Conservation (phyloP, 30 jellyfish, hydroid and myxozoan species). For the Morbakka virulenta region DNA sequence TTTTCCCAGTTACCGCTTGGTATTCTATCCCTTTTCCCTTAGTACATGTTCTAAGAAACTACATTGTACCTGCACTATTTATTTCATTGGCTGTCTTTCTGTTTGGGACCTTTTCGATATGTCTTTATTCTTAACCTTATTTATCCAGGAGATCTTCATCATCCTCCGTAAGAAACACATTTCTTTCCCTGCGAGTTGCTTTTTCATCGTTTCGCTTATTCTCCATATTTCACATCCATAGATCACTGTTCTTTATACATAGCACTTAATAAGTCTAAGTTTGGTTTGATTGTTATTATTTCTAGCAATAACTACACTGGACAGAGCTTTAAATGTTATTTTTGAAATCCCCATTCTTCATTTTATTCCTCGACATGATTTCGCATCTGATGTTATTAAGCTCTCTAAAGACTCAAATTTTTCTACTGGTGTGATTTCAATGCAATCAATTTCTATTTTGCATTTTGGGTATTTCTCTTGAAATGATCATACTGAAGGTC, state of each 20-base stretch:
- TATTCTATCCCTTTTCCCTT: neutral
- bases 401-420: slow-evolving; percentile 2
- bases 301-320: neutral
- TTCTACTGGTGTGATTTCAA: slow-evolving; percentile 1
- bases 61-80: too few relatives aligned
- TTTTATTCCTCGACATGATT: neutral
- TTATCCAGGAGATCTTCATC: slow-evolving; percentile 10
- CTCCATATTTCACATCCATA: slow-evolving; percentile 31
- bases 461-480: neutral
- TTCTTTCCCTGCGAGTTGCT: neutral
- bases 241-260: slow-evolving; percentile 6
- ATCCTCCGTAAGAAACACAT: slow-evolving; percentile 11
- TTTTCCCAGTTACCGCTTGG: neutral
- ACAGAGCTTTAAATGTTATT: neutral
- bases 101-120: neutral
- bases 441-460: slow-evolving; percentile 1
- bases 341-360: slow-evolving; percentile 20
- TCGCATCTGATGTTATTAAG: slow-evolving; percentile 1
- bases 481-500: neutral
- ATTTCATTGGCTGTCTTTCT: too few relatives aligned
- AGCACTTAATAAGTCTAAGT: slow-evolving; percentile 9
- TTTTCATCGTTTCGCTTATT: slow-evolving; percentile 9
- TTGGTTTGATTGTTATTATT: neutral
- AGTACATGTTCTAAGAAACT: slow-evolving; percentile 3
- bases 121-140: slow-evolving; percentile 9